These are phyloP conservation scores for Cyrtorhinus lividipennis DNA, from an alignment of 1,140 invertebrate species.

Conservation along the genomic window DNA sequence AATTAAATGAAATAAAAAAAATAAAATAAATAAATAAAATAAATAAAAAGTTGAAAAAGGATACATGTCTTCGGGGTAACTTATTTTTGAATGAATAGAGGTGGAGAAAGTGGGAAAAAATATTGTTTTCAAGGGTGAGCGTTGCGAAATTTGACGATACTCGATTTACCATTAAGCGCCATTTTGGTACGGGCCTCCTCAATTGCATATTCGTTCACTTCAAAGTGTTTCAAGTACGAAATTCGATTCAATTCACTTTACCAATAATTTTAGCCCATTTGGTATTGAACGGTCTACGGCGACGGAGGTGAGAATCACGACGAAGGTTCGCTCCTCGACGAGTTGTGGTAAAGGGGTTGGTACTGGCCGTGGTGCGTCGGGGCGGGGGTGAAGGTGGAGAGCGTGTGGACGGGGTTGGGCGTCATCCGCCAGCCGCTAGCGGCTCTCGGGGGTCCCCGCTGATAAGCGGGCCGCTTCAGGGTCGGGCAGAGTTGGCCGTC, in stretches of 20 bases:
- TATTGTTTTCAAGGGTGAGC: too few relatives aligned
- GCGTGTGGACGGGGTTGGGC: conserved; percentile 15
- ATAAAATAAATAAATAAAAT: too few relatives aligned
- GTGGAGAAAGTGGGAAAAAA: too few relatives aligned
- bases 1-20: too few relatives aligned
- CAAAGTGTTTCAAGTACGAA: too few relatives aligned
- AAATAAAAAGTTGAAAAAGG: too few relatives aligned
- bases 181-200: too few relatives aligned
- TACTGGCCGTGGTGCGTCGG: conserved; percentile 19
- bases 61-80: too few relatives aligned
- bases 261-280: neutral
- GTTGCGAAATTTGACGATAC: too few relatives aligned
- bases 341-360: conserved; percentile 22
- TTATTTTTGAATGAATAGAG: too few relatives aligned
- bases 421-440: conserved; percentile 8
- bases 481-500: conserved; percentile 1
- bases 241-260: neutral
- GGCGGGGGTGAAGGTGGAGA: conserved; percentile 16
- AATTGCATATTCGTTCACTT: too few relatives aligned
- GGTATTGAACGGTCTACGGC: neutral
- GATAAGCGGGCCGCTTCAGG: neutral
- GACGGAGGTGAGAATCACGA: conserved; percentile 6
- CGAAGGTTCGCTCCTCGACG: conserved; percentile 20
- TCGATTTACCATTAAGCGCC: too few relatives aligned
- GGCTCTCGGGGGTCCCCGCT: neutral